These are phyloP conservation scores for Poeciliopsis paucimaculata DNA, from an alignment of 2,797 vertebrate species.

Conservation along the genomic window DNA sequence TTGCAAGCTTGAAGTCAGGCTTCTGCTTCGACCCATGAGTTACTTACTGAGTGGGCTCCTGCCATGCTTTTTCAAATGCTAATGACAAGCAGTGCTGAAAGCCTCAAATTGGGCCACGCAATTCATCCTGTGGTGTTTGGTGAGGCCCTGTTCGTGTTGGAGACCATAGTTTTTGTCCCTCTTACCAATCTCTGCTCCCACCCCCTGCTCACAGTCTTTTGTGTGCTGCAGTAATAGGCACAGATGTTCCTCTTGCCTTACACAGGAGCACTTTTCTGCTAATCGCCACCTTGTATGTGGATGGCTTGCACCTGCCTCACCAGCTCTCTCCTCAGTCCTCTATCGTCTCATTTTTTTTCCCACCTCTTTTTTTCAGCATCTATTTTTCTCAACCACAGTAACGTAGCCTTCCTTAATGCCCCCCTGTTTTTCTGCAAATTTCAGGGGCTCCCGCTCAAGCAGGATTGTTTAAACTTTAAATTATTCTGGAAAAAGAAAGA, in stretches of 20 bases:
- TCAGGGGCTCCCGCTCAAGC: conserved; percentile 51
- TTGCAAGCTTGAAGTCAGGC: conserved; percentile 69
- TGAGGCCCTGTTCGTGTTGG: conserved; percentile 80
- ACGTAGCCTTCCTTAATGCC: conserved; percentile 45
- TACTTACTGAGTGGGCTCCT: conserved; percentile 66
- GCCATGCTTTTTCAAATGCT: conserved; percentile 82
- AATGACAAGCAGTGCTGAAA: conserved; percentile 80
- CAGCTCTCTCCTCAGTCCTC: conserved; percentile 61
- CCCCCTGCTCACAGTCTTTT: conserved; percentile 65
- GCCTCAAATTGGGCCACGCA: conserved; percentile 82
- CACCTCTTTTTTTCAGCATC: conserved; percentile 25
- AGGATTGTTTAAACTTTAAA: conserved; percentile 70
- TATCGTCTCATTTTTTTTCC: conserved; percentile 36
- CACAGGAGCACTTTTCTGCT: conserved; percentile 83
- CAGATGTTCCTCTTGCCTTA: conserved; percentile 88
- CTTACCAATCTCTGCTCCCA: conserved; percentile 33
- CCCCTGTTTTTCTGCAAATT: conserved; percentile 40
- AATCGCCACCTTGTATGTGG: conserved; percentile 85
- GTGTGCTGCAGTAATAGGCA: conserved; percentile 83
- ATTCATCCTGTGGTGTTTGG: conserved; percentile 82
- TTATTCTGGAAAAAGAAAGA: conserved; percentile 37
- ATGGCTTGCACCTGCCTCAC: conserved; percentile 86
- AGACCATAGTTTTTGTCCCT: conserved; percentile 55
- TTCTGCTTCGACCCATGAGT: conserved; percentile 59
- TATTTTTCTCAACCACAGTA: conserved; percentile 24